Percentiles rank a stretch among this genome's conserved stretches.
phyloP scores from a whole-genome alignment of 2,113 vertebrate genomes.

The Tympanuchus pallidicinctus region DNA sequence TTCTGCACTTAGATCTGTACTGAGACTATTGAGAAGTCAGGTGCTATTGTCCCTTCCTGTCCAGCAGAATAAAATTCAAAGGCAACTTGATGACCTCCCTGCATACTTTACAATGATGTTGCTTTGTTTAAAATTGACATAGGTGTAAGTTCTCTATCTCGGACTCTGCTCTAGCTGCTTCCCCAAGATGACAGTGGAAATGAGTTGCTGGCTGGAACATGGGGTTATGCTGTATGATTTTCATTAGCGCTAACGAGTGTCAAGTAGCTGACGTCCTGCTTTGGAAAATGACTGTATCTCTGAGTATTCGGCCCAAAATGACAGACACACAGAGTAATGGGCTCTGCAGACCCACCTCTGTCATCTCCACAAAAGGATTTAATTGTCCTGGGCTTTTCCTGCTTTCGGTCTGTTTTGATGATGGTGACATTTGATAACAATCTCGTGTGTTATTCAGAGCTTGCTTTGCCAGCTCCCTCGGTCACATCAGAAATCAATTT shows the following conservation, averaged over 20 bases:
- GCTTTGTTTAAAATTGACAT: neutral
- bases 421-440: neutral
- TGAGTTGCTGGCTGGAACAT: constrained; percentile 22
- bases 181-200: neutral
- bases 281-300: constrained; percentile 27
- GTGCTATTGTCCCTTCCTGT: neutral
- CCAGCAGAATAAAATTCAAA: neutral
- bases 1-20: neutral
- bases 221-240: constrained; percentile 4
- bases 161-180: neutral
- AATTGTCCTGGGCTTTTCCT: neutral
- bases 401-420: neutral
- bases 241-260: constrained; percentile 23
- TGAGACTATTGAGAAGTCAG: neutral
- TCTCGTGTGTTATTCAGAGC: neutral
- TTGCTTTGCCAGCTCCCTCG: neutral
- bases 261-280: neutral
- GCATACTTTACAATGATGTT: neutral
- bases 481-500: neutral
- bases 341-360: neutral
- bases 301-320: neutral
- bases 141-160: neutral
- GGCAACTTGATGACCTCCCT: neutral
- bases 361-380: neutral
- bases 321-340: accelerated